Base-by-base conservation (phyloP, 2,888 invertebrate species). In the Thecocarcelia acutangulata region DNA sequence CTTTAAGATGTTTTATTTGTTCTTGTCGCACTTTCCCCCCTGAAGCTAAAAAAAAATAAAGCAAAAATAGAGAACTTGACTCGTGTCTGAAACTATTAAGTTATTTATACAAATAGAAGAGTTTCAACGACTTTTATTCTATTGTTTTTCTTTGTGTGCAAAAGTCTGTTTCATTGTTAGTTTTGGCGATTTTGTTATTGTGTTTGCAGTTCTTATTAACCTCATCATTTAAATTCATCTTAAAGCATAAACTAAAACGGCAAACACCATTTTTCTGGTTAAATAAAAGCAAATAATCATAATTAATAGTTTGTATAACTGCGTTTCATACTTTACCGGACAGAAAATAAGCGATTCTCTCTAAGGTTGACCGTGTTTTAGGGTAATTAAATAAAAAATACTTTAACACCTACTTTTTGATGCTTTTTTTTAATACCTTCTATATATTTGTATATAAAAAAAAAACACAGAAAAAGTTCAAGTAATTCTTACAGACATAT, bases 361-460 rank as follows among this genome's bases (percentile, higher is more conserved):
- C 9, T 64, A 66, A 50, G 56, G 50, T 66, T 73, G 59, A 59
- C 69, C 82, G 77, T 78, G 74, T 61, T 70, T 44, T 15, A 28
- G 52, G 64, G 64, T 69, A 78, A 82, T 82, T 74, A 82, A 78
- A 81, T 73, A 69, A 77, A 74, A 74, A 37, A 64, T 59, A 66
- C 74, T 78, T 74, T 68, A 78, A 82, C 82, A 74, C 78, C 78
- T 78, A n/a, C n/a, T n/a, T n/a, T n/a, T n/a, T n/a, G n/a, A n/a
- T n/a, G n/a, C n/a, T 74, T 69, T 12, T 70, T 59, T 46, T 69
- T 28, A 1, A 50, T 58, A 21, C 37, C 70, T 61, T 58, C 21
- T 73, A 66, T 68, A 63, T 66, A 56, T 63, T 44, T 56, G 37
- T 24, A 24, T n/a, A n/a, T n/a, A 24, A 24, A 24, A 5, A 2